Base-by-base conservation (phyloP, 92 coral and sea anemone species). In the Epizoanthus fatuus region DNA sequence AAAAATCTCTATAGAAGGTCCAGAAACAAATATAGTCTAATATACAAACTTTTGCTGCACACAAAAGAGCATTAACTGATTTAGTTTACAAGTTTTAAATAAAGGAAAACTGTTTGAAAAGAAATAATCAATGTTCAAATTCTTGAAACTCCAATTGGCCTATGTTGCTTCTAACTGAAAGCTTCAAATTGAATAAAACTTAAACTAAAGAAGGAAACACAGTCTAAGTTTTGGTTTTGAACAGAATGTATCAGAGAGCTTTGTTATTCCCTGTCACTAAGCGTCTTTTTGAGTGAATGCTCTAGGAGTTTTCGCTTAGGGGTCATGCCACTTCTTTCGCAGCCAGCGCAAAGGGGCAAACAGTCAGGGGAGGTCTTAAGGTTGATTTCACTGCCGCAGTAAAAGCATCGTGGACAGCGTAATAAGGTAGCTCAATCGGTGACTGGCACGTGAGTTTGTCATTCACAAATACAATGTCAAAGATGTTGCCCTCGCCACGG, bases 131-230 rank as follows among this genome's bases (percentile, higher is more conserved):
- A 63, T 63, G 69, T 63, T 63, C 69, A 63, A 63, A 63, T 63
- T 63, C 32, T 19, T 22, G 69, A 63, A 63, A 64, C 70, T 64
- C 70, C 70, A 64, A 64, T 64, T 64, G 45, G 70, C 42, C 70
- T 64, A 32, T 64, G 70, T 64, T 64, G 13, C 40, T 64, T 64
- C 70, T 64, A 64, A 64, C 70, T 64, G 70, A 64, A 64, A 64
- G 70, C 70, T 64, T 20, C 70, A 64, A 64, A 64, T 64, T 64
- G 70, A 64, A 64, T 64, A 64, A 64, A 64, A 64, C 70, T 64
- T 64, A 64, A 64, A 64, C 70, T 64, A 64, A 64, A 64, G 70
- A 64, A 64, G 70, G 70, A 64, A 64, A 64, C 70, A 64, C 70
- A 64, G 70, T 64, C 45, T 64, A 64, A 25, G 70, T 64, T 64